Evolutionary conservation across 2,113 vertebrate species (phyloP).

Genomic region (Corvus cornix): DNA sequence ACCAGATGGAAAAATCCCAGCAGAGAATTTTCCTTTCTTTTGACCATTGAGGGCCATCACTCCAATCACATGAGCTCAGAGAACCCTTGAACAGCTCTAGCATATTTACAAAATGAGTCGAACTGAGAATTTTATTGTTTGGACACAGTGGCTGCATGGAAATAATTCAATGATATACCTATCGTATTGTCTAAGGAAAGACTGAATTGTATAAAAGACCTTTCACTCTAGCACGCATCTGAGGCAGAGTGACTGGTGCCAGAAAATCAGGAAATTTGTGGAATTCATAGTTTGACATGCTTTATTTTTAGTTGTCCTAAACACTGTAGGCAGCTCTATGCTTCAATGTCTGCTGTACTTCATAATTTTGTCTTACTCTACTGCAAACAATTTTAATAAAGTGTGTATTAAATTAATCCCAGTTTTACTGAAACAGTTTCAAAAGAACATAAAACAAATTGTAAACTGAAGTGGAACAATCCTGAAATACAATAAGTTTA

Average conservation of each 20-base stretch:
- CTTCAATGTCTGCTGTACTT: not conserved
- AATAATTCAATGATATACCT: not conserved
- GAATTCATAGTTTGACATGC: not conserved
- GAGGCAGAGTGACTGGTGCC: not conserved
- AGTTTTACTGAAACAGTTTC: not conserved
- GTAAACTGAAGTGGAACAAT: conserved; percentile 15
- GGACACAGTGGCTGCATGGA: conserved; percentile 12
- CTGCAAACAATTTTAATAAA: conserved; percentile 25
- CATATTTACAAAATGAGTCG: conserved; percentile 26
- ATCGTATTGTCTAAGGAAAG: not conserved
- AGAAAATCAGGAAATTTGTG: not conserved
- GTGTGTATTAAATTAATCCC: conserved; percentile 21
- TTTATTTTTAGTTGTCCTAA: conserved; percentile 5
- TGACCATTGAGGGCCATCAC: conserved; percentile 6
- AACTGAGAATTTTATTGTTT: conserved; percentile 3
- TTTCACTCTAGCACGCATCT: not conserved
- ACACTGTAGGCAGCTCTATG: not conserved
- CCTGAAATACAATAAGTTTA: conserved; percentile 11
- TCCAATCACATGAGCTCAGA: conserved; percentile 20
- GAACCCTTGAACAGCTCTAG: conserved; percentile 4
- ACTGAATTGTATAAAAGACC: not conserved
- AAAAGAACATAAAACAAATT: conserved; percentile 23
- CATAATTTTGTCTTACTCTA: not conserved
- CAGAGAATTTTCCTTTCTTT: conserved; percentile 31
- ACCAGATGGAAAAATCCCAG: conserved; percentile 57